Percentiles rank a stretch among this genome's conserved stretches.
Evolutionary conservation across 2,113 vertebrate species (phyloP).

Genomic region (Uropsilus gracilis): DNA sequence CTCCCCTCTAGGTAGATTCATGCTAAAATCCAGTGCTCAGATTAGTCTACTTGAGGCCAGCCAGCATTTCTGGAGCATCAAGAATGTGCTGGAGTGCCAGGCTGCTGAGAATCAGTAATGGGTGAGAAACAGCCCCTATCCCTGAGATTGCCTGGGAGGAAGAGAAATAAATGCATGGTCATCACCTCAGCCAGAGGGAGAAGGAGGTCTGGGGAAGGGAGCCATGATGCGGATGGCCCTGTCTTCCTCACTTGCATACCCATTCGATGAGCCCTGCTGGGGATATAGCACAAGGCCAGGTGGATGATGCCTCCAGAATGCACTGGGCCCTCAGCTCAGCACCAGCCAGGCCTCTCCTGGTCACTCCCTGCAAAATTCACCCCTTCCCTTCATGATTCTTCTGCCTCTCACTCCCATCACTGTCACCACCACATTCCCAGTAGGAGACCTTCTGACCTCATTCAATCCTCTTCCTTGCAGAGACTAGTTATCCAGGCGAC

Average conservation of each 20-base stretch:
- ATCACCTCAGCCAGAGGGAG: accelerated
- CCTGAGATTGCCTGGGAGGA: neutral
- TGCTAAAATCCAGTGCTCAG: no score
- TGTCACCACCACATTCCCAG: no score
- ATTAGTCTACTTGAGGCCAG: neutral
- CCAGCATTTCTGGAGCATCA: neutral
- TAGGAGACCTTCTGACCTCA: no score
- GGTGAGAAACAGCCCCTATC: neutral
- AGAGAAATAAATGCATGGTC: neutral
- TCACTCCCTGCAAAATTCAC: no score
- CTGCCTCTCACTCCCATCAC: no score
- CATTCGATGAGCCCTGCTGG: neutral
- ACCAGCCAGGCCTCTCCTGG: no score
- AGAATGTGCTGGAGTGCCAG: no score
- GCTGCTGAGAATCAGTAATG: neutral
- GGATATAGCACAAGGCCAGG: neutral
- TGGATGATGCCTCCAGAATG: no score
- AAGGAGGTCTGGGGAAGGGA: neutral
- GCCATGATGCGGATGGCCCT: neutral
- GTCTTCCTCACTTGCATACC: neutral
- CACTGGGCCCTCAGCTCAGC: no score
- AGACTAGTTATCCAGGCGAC: neutral
- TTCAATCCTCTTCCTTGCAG: no score
- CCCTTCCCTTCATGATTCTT: no score
- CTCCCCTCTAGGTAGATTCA: neutral